Percentiles rank a stretch among this genome's conserved stretches.
These are phyloP conservation scores for Philopotamus ludificatus DNA, from an alignment of 1,140 invertebrate species.

Conservation along the genomic window DNA sequence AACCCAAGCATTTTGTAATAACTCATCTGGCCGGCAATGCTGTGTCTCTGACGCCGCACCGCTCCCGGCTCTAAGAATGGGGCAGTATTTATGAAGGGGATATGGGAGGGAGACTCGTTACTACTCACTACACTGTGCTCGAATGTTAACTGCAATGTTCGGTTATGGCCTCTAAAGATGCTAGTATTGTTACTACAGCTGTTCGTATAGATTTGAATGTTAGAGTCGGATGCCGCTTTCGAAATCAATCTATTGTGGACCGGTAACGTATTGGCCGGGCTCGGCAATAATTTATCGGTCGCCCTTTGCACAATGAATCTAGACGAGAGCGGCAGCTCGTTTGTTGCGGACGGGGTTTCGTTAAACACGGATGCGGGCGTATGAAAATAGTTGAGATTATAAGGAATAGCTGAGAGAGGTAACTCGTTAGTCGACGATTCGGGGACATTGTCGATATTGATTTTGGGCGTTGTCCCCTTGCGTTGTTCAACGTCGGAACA, in stretches of 20 bases:
- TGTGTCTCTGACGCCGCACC: slow-evolving; percentile 84
- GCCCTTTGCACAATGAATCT: slow-evolving; percentile 36
- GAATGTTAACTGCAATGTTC: slow-evolving; percentile 28
- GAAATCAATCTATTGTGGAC: not conserved
- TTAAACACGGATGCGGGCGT: slow-evolving; percentile 38
- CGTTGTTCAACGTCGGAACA: slow-evolving; percentile 23
- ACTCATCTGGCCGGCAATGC: slow-evolving; percentile 89
- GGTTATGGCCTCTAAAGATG: slow-evolving; percentile 12
- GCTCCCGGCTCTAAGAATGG: slow-evolving; percentile 55
- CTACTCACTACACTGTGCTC: slow-evolving; percentile 40
- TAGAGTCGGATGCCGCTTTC: slow-evolving; percentile 33
- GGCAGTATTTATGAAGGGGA: slow-evolving; percentile 37
- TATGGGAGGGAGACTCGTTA: slow-evolving; percentile 33
- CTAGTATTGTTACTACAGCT: slow-evolving; percentile 24
- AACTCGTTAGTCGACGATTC: slow-evolving; percentile 61
- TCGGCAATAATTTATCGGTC: slow-evolving; percentile 14
- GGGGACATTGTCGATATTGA: slow-evolving; percentile 47
- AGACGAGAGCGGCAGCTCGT: slow-evolving; percentile 52
- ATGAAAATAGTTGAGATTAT: slow-evolving; percentile 44
- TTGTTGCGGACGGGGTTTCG: slow-evolving; percentile 47
- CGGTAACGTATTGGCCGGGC: not conserved
- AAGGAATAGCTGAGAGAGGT: slow-evolving; percentile 58
- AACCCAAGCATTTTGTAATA: slow-evolving; percentile 85
- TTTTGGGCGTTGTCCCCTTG: slow-evolving; percentile 43
- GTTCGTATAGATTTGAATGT: slow-evolving; percentile 22